Percentiles rank a stretch among this genome's conserved stretches.
Conservation (phyloP, 1,140 invertebrate species). For the Thalassaphorura encarpata region DNA sequence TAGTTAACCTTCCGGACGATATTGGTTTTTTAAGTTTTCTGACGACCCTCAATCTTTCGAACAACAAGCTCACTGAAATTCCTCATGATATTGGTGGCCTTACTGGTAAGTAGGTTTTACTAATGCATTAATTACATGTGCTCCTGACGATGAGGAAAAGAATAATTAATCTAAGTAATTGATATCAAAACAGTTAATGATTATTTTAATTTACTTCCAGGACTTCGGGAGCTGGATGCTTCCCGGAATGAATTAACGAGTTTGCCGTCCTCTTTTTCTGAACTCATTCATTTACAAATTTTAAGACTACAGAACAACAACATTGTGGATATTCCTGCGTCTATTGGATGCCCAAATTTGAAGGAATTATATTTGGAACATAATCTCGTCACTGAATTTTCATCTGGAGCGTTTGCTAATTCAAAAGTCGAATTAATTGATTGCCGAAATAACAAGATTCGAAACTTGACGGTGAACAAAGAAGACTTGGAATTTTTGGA, state of each 20-base stretch:
- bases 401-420: conserved; percentile 16
- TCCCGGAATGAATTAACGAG: conserved; percentile 48
- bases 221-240: conserved; percentile 46
- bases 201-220: conserved; percentile 36
- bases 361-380: conserved; percentile 34
- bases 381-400: conserved; percentile 27
- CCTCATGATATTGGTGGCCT: conserved; percentile 15
- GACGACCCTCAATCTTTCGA: conserved; percentile 46
- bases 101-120: conserved; percentile 11
- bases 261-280: conserved; percentile 59
- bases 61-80: conserved; percentile 41
- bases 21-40: conserved; percentile 50
- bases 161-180: neutral
- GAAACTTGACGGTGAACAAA: conserved; percentile 10
- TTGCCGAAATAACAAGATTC: conserved; percentile 27
- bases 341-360: conserved; percentile 12
- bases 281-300: conserved; percentile 65
- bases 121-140: neutral
- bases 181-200: conserved; percentile 1
- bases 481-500: conserved; percentile 29
- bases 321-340: conserved; percentile 11
- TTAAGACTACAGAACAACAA: conserved; percentile 58
- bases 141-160: neutral
- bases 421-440: conserved; percentile 26
- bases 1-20: conserved; percentile 45